Evolutionary conservation across 2,888 invertebrate genomes (phyloP), one percentile per base, ranked within the genome.

Genomic region (Leptinotarsa tumamoca): DNA sequence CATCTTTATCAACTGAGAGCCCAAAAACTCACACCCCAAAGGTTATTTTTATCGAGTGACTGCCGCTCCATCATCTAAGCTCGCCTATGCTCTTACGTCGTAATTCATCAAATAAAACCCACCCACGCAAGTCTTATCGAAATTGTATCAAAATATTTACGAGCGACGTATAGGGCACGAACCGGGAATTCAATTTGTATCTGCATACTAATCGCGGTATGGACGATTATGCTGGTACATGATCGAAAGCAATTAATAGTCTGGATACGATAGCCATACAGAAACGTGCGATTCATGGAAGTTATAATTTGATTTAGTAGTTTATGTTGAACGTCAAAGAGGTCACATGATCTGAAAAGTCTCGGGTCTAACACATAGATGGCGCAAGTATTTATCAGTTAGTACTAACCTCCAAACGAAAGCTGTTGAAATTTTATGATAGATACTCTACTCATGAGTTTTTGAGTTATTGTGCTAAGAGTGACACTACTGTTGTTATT

Each of bases 141-240:
- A 27, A 68, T 14, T 51, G 58, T 66, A 69, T 56, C 58, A 69
- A 73, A 69, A 73, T 69, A 73, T 73, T 69, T 69, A 73, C 69
- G 73, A 69, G 56, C 49, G 10, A 56, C 67, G 54, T 72, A 49
- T 13, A 54, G 69, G 70, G 33, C 58, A n/a, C 18, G 54, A 27
- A 27, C 54, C 63, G 50, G 49, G 66, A 51, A 50, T 49, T 66
- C 66, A 69, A 70, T 71, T 71, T 67, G 67, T 67, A 71, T 74
- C 71, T 74, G 71, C 74, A 74, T 74, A 71, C 21, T 71, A 74
- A 71, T 67, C 67, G 74, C 33, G 70, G 43, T 51, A 51, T 61
- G 66, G 67, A 70, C 51, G 23, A 66, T 54, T 50, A 23, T 58
- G 58, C 56, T 18, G n/a, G 27, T 49, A 33, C 63, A 49, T 43